Percentiles rank a stretch among this genome's conserved stretches.
Evolutionary conservation across 2,888 invertebrate species (phyloP).

Genomic region (Machimus atricapillus): DNA sequence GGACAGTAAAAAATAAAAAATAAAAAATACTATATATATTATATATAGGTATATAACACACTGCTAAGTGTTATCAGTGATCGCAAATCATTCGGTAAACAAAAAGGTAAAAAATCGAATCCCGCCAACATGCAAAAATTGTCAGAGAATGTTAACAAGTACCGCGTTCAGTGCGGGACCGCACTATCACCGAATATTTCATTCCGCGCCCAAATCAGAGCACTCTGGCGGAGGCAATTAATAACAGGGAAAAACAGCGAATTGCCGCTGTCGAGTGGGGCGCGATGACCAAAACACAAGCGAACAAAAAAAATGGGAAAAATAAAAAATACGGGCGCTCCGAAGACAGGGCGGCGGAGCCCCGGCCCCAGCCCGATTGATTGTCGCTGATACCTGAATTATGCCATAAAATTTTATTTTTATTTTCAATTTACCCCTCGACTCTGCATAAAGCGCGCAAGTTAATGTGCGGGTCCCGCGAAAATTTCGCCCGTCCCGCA

Average conservation of each 20-base stretch:
- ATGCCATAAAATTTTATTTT: slow-evolving; percentile 45
- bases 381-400: slow-evolving; percentile 32
- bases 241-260: slow-evolving; percentile 30
- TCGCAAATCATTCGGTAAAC: slow-evolving; percentile 30
- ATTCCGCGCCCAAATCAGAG: slow-evolving; percentile 23
- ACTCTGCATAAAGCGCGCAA: slow-evolving; percentile 4
- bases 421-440: slow-evolving; percentile 44
- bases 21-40: too few species aligned
- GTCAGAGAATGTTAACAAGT: slow-evolving; percentile 32
- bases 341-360: background rate
- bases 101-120: background rate
- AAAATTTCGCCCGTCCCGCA: slow-evolving; percentile 17
- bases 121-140: slow-evolving; percentile 3
- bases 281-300: background rate
- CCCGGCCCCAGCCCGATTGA: background rate
- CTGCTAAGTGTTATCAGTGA: slow-evolving; percentile 33
- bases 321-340: background rate
- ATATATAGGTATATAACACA: background rate
- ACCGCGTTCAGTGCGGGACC: background rate
- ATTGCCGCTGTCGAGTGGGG: background rate
- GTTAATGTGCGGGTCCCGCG: background rate
- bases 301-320: background rate
- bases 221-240: slow-evolving; percentile 34
- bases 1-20: background rate
- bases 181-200: slow-evolving; percentile 33